Base-by-base conservation (phyloP, 2,888 invertebrate genomes). In the Ypsolopha sequella region DNA sequence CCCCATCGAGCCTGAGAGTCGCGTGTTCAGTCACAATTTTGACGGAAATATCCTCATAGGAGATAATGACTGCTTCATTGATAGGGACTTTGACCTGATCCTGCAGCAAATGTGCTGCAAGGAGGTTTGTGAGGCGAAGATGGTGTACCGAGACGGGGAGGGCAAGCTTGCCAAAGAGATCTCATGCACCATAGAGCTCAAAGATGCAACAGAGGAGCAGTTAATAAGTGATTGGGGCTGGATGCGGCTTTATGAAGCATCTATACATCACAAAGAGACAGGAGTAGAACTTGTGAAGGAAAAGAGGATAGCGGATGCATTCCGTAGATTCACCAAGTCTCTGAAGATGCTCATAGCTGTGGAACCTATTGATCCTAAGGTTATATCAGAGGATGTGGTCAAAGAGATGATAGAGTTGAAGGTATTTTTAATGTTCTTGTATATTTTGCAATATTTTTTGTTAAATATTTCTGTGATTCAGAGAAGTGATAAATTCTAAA, bases 281-380 rank as follows among this genome's bases (percentile, higher is more conserved):
- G 91, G 91, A 3, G 91, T 93, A 0, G 70, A 85, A 36, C 80
- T 94, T 55, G 93, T 93, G 56, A 90, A 90, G 65, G 66, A 82
- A 1, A 88, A 89, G 55, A 88, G 90, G 50, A 77, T 84, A 50
- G 65, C 82, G 8, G 93, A 94, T 67, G 94, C 95, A 0, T 95
- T 94, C 60, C 64, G 78, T n/a, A 72, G 84, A 53, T 96, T 95
- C 69, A 90, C 89, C 55, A 91, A 91, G 70, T 91, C 93, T 1
- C 84, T 94, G 33, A 94, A 94, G 73, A 87, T 92, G 62, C 64
- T 95, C 6, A 89, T 92, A 6, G 78, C 85, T 1, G 77, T 80
- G 2, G 85, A 85, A 54, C 92, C 92, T 0, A 84, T 92, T 53
- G 90, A 89, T 55, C 79, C 88, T 6, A 79, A 86, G n/a, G 68